Percentiles rank a stretch among this genome's conserved stretches.
phyloP scores from a whole-genome alignment of 35 echinoderm and acorn worm genomes.

The Holothuria glaberrima region DNA sequence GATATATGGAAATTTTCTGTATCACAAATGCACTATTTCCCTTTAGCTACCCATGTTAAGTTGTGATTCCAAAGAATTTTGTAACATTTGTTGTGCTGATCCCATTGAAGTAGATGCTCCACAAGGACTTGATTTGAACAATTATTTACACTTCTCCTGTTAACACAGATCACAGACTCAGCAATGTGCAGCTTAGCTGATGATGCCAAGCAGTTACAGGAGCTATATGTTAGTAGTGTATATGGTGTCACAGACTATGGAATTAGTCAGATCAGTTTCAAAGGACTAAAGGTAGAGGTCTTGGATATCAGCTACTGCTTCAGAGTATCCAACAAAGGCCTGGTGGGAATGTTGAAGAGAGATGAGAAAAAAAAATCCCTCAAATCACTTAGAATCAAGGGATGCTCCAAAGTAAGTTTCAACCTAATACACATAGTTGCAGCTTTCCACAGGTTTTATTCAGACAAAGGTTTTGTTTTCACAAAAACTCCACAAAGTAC shows the following conservation, averaged over 20 bases:
- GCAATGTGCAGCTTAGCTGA: constrained; percentile 75
- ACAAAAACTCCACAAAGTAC: too few species aligned
- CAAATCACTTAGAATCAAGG: constrained; percentile 83
- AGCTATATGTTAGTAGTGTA: constrained; percentile 85
- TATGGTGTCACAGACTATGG: constrained; percentile 95
- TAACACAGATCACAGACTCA: constrained; percentile 76
- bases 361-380: not conserved
- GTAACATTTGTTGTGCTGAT: too few species aligned
- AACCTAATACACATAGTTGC: too few species aligned
- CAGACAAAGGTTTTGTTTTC: too few species aligned
- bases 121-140: not conserved
- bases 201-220: constrained; percentile 58
- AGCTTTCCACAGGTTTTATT: too few species aligned
- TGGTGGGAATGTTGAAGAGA: constrained; percentile 59
- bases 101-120: too few species aligned
- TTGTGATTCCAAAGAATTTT: too few species aligned
- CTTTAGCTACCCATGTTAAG: too few species aligned
- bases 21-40: too few species aligned
- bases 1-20: too few species aligned
- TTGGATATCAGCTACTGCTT: constrained; percentile 97
- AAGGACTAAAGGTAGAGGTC: constrained; percentile 61
- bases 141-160: not conserved
- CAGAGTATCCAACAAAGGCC: constrained; percentile 74
- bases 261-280: constrained; percentile 82
- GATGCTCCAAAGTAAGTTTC: constrained; percentile 71